Evolutionary conservation across 1,140 invertebrate genomes (phyloP).

Genomic region (Holotrichia oblita): DNA sequence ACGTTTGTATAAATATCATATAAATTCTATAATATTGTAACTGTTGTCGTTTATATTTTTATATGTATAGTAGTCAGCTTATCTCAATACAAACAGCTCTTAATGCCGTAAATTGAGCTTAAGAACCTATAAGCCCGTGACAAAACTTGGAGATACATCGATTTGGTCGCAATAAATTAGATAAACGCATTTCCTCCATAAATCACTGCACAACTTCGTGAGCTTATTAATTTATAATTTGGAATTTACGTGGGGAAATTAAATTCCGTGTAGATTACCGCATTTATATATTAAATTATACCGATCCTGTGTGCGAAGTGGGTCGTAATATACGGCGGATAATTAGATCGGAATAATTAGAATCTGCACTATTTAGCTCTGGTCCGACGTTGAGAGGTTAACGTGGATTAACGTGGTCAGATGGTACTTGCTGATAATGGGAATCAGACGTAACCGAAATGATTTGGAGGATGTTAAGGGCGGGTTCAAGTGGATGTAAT

Average conservation of each 20-base stretch:
- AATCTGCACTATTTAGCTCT: slow-evolving; percentile 31
- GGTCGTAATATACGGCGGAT: slow-evolving; percentile 6
- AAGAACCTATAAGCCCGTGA: background rate
- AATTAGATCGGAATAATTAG: slow-evolving; percentile 30
- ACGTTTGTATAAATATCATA: too few species aligned
- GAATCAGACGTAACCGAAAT: too few species aligned
- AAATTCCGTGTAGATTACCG: slow-evolving; percentile 6
- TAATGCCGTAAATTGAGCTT: background rate
- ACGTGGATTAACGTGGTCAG: background rate
- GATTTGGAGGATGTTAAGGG: too few species aligned
- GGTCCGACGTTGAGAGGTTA: background rate
- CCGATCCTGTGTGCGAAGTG: background rate
- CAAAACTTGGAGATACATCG: background rate
- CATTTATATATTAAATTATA: slow-evolving; percentile 35
- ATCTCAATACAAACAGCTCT: background rate
- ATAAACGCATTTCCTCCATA: background rate
- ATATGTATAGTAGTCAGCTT: too few species aligned
- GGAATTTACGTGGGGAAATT: slow-evolving; percentile 20
- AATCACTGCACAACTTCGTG: background rate
- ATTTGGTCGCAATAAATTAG: background rate
- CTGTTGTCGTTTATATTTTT: too few species aligned
- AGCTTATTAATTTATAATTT: slow-evolving; percentile 30
- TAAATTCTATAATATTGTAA: too few species aligned
- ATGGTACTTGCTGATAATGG: background rate
- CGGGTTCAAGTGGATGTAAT: too few species aligned